phyloP scores from a whole-genome alignment of 2,888 invertebrate genomes.

The Dryadula phaetusa region DNA sequence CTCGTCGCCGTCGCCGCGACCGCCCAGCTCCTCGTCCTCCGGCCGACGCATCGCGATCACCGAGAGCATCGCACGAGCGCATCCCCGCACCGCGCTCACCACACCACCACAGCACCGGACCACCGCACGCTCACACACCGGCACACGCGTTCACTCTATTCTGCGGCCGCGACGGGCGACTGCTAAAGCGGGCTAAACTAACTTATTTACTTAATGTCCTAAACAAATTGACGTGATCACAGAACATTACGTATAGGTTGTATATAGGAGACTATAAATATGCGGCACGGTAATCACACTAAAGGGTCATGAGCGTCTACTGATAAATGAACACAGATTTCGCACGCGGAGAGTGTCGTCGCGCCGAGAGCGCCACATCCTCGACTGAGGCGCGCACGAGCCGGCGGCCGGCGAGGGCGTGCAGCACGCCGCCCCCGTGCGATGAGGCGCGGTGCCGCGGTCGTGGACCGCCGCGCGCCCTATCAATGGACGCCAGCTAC shows the following conservation, averaged over 20 bases:
- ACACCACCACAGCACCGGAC: slow-evolving; percentile 60
- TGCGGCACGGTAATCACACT: slow-evolving; percentile 65
- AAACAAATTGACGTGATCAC: slow-evolving; percentile 78
- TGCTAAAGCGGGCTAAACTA: slow-evolving; percentile 48
- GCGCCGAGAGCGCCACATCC: slow-evolving; percentile 80
- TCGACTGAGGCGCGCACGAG: slow-evolving; percentile 84
- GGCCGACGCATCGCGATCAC: slow-evolving; percentile 91
- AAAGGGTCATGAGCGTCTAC: slow-evolving; percentile 66
- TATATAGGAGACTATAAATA: slow-evolving; percentile 60
- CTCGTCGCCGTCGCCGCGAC: slow-evolving; percentile 86
- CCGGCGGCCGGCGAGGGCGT: slow-evolving; percentile 72
- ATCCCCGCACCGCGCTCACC: slow-evolving; percentile 73
- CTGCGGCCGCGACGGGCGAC: slow-evolving; percentile 28
- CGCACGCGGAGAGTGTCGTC: slow-evolving; percentile 75
- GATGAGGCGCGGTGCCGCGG: slow-evolving; percentile 65
- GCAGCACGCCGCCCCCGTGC: slow-evolving; percentile 73
- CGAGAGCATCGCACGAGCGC: slow-evolving; percentile 83
- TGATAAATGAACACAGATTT: slow-evolving; percentile 82
- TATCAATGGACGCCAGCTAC: slow-evolving; percentile 78
- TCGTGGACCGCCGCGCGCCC: slow-evolving; percentile 79
- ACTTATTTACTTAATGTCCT: slow-evolving; percentile 64
- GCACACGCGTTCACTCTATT: slow-evolving; percentile 44
- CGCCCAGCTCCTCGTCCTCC: slow-evolving; percentile 86
- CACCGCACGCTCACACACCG: slow-evolving; percentile 54
- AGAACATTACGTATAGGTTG: slow-evolving; percentile 65